Base-by-base conservation (phyloP, 2,888 invertebrate genomes). In the Hydriomena furcata region DNA sequence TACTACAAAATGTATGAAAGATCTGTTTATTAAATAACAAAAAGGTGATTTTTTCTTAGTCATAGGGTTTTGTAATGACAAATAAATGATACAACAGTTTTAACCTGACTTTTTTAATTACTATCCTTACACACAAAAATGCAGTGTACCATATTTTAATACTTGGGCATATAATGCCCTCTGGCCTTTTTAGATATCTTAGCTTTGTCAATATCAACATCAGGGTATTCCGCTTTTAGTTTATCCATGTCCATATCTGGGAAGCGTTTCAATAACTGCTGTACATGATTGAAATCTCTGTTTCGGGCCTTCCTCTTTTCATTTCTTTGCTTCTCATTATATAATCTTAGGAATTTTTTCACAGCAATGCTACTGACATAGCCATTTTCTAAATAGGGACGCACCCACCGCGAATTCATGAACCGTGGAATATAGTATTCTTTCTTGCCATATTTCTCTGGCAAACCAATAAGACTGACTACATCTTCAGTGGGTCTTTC, bases 161-260 rank as follows among this genome's bases (percentile, higher is more conserved):
- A 87, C 61, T 77, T 82, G 2, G 92, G 92, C 37, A 91, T 68
- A 76, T 62, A 93, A 78, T 95, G 94, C 7, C 94, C 94, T 61
- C 92, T 88, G 7, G 92, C 81, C 78, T 91, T 93, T 59, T 91
- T 91, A 35, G 79, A 77, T 3, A 73, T 75, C 63, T 92, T 92
- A 1, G 94, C 91, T 75, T 92, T 93, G 52, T 95, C 93, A 38
- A 97, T 83, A 76, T 97, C 92, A 3, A 96, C 94, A 71, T 93
- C 81, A 2, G 97, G 97, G 80, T 94, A 97, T 68, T 94, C 92
- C 52, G 92, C 87, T 72, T 94, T 93, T 12, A 97, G 70, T 43
- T 93, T 87, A 49, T 94, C 93, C 74, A 93, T 75, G 71, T 96
- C 94, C 78, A 95, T 82, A 71, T 97, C 91, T 0, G 97, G 97